Evolutionary conservation across 2,888 invertebrate genomes (phyloP).

Genomic region (Epicampocera succincta): DNA sequence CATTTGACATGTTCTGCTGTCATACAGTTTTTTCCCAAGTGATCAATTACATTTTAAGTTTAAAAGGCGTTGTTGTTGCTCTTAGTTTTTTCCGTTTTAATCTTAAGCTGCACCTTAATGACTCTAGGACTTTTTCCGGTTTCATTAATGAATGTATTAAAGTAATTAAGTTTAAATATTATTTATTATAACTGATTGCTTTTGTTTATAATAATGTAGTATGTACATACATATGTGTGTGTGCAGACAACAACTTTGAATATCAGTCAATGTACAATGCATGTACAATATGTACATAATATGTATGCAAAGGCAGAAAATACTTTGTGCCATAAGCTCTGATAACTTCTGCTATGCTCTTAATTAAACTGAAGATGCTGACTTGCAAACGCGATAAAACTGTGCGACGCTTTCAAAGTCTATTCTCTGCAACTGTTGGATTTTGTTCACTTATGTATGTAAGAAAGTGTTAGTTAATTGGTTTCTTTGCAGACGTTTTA

Average conservation of each 20-base stretch:
- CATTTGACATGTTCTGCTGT: constrained; percentile 69
- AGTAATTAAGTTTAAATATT: constrained; percentile 58
- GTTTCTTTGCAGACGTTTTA: neutral
- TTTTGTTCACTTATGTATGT: neutral
- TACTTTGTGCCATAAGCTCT: constrained; percentile 36
- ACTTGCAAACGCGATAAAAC: constrained; percentile 11
- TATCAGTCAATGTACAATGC: neutral
- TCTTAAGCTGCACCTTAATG: constrained; percentile 67
- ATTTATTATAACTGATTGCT: constrained; percentile 40
- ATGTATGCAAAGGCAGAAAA: neutral
- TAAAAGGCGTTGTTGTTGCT: constrained; percentile 65
- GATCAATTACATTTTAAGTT: constrained; percentile 70
- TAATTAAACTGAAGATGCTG: constrained; percentile 37
- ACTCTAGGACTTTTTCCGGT: constrained; percentile 61
- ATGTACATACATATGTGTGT: neutral
- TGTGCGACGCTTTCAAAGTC: constrained; percentile 12
- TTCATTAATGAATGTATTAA: constrained; percentile 60
- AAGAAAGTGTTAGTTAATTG: constrained; percentile 22
- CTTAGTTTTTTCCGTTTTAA: constrained; percentile 52
- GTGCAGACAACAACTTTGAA: too few relatives aligned
- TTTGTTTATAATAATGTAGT: neutral
- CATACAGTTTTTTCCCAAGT: constrained; percentile 69
- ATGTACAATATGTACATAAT: too few relatives aligned
- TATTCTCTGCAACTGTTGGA: constrained; percentile 24
- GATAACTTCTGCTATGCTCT: constrained; percentile 33